Evolutionary conservation across 1,140 invertebrate species (phyloP).

Genomic region (Drosophila virilis): DNA sequence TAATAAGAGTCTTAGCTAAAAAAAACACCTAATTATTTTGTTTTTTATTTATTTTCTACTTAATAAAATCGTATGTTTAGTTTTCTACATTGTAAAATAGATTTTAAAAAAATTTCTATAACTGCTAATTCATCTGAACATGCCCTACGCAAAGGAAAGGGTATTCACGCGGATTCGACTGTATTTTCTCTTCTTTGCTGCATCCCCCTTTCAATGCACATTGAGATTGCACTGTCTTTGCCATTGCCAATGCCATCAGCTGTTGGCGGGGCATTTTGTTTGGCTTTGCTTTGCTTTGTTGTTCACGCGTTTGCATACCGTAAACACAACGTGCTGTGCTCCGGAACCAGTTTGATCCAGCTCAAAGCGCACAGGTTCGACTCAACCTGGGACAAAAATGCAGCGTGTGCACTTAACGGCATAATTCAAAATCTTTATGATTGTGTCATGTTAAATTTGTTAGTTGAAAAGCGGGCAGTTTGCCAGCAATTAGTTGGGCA

Average conservation of each 20-base stretch:
- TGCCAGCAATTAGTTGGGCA: slow-evolving; percentile 30
- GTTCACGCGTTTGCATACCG: slow-evolving; percentile 33
- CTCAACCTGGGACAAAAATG: background rate
- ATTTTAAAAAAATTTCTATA: too few species aligned
- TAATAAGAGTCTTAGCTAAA: too few species aligned
- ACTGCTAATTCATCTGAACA: too few species aligned
- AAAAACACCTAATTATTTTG: too few species aligned
- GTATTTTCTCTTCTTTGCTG: background rate
- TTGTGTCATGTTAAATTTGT: slow-evolving; percentile 9
- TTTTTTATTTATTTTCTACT: too few species aligned
- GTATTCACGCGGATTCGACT: background rate
- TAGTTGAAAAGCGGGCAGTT: slow-evolving; percentile 5
- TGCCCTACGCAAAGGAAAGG: background rate
- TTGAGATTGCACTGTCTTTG: slow-evolving; percentile 23
- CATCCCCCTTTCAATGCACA: slow-evolving; percentile 23
- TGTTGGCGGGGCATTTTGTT: slow-evolving; percentile 19
- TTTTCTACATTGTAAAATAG: too few species aligned
- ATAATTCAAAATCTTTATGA: slow-evolving; percentile 22
- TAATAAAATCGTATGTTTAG: too few species aligned
- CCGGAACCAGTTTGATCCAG: slow-evolving; percentile 22
- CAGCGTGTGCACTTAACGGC: slow-evolving; percentile 9
- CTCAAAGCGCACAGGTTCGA: background rate
- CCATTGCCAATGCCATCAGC: slow-evolving; percentile 25
- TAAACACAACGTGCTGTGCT: slow-evolving; percentile 27
- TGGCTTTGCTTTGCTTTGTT: slow-evolving; percentile 34